Conservation (phyloP, 2,113 vertebrate species). For the Rhabdomys dilectus region DNA sequence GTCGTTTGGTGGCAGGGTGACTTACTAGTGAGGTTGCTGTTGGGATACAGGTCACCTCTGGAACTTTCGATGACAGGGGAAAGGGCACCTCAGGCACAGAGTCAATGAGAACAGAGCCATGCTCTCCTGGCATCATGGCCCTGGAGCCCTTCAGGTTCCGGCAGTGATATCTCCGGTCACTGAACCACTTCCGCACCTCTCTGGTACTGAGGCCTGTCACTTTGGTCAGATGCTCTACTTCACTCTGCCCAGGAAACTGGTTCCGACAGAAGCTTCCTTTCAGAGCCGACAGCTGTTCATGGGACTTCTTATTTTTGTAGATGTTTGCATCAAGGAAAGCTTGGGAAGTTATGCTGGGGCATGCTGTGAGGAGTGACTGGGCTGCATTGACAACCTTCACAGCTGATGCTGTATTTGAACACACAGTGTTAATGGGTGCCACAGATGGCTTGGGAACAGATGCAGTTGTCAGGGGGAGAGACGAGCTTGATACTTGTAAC, state of each 20-base stretch:
- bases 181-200: conserved; percentile 99
- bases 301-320: conserved; percentile 98
- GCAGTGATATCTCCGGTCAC: conserved; percentile 96
- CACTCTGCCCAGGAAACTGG: conserved; percentile 96
- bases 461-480: conserved; percentile 92
- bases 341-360: conserved; percentile 87
- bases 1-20: conserved; percentile 88
- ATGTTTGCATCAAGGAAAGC: conserved; percentile 92
- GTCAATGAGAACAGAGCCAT: conserved; percentile 73
- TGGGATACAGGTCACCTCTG: conserved; percentile 82
- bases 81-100: conserved; percentile 86
- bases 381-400: conserved; percentile 88
- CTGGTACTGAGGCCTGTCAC: conserved; percentile 94
- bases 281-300: conserved; percentile 93
- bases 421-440: conserved; percentile 89
- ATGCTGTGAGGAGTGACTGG: conserved; percentile 86
- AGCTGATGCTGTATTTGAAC: conserved; percentile 81
- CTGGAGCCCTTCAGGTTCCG: conserved; percentile 93
- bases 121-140: conserved; percentile 80
- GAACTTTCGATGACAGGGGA: conserved; percentile 75
- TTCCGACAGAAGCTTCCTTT: conserved; percentile 95
- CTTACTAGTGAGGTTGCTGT: conserved; percentile 47
- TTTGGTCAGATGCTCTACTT: conserved; percentile 94
- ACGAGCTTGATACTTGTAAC: conserved; percentile 92
- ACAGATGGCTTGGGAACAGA: conserved; percentile 89